Base-by-base conservation (phyloP, 1,140 invertebrate species). In the Globodera rostochiensis region DNA sequence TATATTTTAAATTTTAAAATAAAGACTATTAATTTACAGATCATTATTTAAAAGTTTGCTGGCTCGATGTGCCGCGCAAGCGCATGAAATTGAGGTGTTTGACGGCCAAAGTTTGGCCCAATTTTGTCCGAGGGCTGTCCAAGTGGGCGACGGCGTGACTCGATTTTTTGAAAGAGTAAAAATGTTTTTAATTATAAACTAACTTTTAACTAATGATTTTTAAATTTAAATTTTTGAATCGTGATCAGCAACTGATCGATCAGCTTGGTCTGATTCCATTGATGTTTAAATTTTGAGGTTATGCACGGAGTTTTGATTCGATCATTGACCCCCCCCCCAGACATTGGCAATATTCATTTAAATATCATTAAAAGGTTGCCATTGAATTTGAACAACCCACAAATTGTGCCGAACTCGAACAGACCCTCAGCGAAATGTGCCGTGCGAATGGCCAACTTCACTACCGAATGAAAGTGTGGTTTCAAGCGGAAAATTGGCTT, bases 401-500 rank as follows among this genome's bases (percentile, higher is more conserved):
- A 75, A 75, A 57, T 75, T 64, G 45, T 57, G 66, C 66, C 57
- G 76, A 78, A 67, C 64, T 78, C n/a, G 79, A 80, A 74, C 64
- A 80, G 11, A 80, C 67, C 45, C 36, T 80, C 7, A 25, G 15
- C 57, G 67, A 80, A 74, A 80, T 80, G 79, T 80, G 79, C 74
- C 57, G 47, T 21, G 79, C 66, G 8, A 80, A 80, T 66, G 79
- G 79, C 11, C 47, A 75, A 78, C 21, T 80, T 46, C 79, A 80
- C 47, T 80, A 80, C 69, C 57, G 66, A 66, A 80, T 80, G 79
- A 73, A 74, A 57, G 79, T 80, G 49, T 80, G 79, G 79, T 80
- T 80, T 50, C 79, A 80, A n/a, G 79, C 79, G 60, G 79, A 80
- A n/a, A 80, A 80, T 66, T 80, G 79, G 79, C 76, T 80, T 46